Evolutionary conservation across 2,888 invertebrate genomes (phyloP).

Genomic region (Anaspis maculata): DNA sequence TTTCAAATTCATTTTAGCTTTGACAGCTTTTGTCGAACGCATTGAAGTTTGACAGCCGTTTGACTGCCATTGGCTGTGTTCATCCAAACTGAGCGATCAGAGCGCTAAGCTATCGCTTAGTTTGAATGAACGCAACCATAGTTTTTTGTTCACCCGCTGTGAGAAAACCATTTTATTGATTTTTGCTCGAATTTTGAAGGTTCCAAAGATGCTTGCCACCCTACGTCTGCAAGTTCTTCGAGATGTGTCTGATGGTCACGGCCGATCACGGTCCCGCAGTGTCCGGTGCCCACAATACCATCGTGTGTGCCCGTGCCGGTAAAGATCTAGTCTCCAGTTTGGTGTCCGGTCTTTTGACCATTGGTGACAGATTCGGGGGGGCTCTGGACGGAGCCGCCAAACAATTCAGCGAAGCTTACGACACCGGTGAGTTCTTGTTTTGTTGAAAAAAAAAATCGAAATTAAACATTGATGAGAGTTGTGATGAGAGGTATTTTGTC

Average conservation of each 20-base stretch:
- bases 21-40: no score
- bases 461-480: no score
- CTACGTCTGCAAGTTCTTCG: slow-evolving; percentile 94
- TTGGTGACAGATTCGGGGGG: slow-evolving; percentile 97
- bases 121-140: no score
- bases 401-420: slow-evolving; percentile 95
- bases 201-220: slow-evolving; percentile 94
- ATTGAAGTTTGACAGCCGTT: no score
- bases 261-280: slow-evolving; percentile 99
- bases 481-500: no score
- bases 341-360: slow-evolving; percentile 94
- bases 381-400: slow-evolving; percentile 96
- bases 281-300: slow-evolving; percentile 97
- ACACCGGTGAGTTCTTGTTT: slow-evolving; percentile 58
- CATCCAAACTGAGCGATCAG: no score
- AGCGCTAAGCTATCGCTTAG: no score
- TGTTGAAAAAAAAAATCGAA: no score
- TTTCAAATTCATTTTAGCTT: no score
- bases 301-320: slow-evolving; percentile 96
- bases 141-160: no score
- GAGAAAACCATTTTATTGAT: no score
- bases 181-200: slow-evolving; percentile 95
- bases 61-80: no score
- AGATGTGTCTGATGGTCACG: slow-evolving; percentile 97
- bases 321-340: slow-evolving; percentile 94